These are phyloP conservation scores for Piprites chloris DNA, from an alignment of 2,113 vertebrate genomes.

Conservation along the genomic window DNA sequence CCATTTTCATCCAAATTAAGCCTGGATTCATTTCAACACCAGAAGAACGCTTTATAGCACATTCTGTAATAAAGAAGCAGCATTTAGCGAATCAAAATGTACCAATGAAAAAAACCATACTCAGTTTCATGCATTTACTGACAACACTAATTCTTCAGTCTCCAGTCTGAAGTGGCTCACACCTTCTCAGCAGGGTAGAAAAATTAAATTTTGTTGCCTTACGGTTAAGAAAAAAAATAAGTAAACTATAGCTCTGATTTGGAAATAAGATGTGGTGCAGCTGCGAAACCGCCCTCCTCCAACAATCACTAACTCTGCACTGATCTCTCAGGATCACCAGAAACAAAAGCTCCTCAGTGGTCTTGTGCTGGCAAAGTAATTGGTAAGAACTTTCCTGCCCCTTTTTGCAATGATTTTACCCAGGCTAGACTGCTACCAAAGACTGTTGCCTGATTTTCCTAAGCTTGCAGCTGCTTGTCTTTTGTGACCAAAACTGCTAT, in stretches of 20 bases:
- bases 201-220: background rate
- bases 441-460: background rate
- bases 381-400: background rate
- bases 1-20: background rate
- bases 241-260: background rate
- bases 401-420: background rate
- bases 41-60: background rate
- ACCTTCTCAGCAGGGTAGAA: background rate
- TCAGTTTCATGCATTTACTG: background rate
- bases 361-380: background rate
- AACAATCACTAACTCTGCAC: background rate
- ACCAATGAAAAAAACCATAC: background rate
- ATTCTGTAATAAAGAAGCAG: background rate
- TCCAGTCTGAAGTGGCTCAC: background rate
- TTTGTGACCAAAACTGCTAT: background rate
- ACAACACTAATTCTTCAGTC: background rate
- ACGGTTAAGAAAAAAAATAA: background rate
- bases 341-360: fast-evolving
- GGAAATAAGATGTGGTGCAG: background rate
- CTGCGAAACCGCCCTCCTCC: background rate
- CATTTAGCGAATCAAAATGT: background rate
- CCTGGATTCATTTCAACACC: background rate
- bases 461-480: background rate
- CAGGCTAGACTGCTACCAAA: background rate
- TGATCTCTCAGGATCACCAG: background rate